Percentiles rank a stretch among this genome's conserved stretches.
These are phyloP conservation scores for Pseudorasbora parva DNA, from an alignment of 2,113 vertebrate species.

Conservation along the genomic window DNA sequence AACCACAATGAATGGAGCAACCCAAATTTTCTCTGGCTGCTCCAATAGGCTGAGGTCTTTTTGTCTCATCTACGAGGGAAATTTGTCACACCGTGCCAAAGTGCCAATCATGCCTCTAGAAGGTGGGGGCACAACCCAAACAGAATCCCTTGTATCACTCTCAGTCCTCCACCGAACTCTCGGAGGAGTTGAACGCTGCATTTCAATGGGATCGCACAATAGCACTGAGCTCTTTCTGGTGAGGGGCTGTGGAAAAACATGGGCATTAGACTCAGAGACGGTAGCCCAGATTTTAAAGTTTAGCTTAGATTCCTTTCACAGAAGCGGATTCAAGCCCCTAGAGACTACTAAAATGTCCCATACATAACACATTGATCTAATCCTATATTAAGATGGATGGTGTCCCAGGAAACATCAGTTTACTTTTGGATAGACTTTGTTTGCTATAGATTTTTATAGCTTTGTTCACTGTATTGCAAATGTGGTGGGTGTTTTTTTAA, in stretches of 20 bases:
- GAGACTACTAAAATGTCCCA: constrained; percentile 48
- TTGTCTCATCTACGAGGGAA: constrained; percentile 48
- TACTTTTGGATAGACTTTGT: not conserved
- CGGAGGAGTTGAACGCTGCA: constrained; percentile 58
- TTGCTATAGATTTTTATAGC: not conserved
- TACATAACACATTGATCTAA: constrained; percentile 52
- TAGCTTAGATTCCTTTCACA: constrained; percentile 49
- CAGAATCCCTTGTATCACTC: constrained; percentile 66
- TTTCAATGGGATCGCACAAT: constrained; percentile 72
- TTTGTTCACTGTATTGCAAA: not conserved
- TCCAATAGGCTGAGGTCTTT: constrained; percentile 52
- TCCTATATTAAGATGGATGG: constrained; percentile 3
- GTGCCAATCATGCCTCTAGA: constrained; percentile 57
- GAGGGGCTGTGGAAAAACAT: constrained; percentile 50
- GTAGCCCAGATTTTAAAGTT: constrained; percentile 42
- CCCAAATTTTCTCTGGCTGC: constrained; percentile 38
- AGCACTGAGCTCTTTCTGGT: constrained; percentile 59
- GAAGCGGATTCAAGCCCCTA: constrained; percentile 4
- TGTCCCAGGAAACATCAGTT: constrained; percentile 7
- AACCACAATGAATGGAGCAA: constrained; percentile 57
- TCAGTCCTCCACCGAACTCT: constrained; percentile 25
- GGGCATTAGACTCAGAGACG: constrained; percentile 48
- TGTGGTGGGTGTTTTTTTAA: no score
- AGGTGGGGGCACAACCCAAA: constrained; percentile 38
- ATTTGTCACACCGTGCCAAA: constrained; percentile 38